Evolutionary conservation across 2,888 invertebrate species (phyloP), one percentile per base, ranked within the genome.

Genomic region (Agonopterix alstromeriana): DNA sequence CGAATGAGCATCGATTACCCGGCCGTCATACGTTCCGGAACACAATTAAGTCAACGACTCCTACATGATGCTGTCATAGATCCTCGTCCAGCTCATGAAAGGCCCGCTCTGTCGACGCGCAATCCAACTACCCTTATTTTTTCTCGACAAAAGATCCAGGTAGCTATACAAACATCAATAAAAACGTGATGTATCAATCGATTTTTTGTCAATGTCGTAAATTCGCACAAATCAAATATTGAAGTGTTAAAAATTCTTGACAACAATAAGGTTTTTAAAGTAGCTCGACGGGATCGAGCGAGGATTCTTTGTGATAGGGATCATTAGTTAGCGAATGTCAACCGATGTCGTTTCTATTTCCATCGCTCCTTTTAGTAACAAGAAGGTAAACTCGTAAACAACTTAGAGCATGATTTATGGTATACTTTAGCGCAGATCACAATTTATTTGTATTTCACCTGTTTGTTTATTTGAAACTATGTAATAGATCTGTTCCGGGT

Each of bases 221-320:
- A 79, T 83, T 86, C 85, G 77, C 81, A 80, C 84, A 86, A 84
- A 87, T 87, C 86, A 85, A 86, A 87, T 73, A 84, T 77, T 81
- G 85, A 82, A 86, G 87, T 87, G 88, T 86, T 86, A 86, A 82
- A 81, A 78, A 68, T 83, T 73, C 76, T 59, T 65, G 70, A 65
- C 74, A 59, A 85, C 85, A 85, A 86, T 73, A 72, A 65, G 69
- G 66, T 76, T 80, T 72, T 67, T 62, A 67, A 75, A 71, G 76
- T 67, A 70, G 71, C 61, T 77, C 67, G 70, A 78, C 69, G 79
- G 79, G 79, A 76, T 73, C 71, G 66, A 64, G 70, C 68, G 54
- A 53, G 56, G 60, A 49, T 50, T 69, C 75, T 75, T 83, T 87
- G 81, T 82, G 70, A 61, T 65, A 55, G 63, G 68, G 65, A 77